phyloP scores from a whole-genome alignment of 2,113 vertebrate species.

The Oxyruncus cristatus region DNA sequence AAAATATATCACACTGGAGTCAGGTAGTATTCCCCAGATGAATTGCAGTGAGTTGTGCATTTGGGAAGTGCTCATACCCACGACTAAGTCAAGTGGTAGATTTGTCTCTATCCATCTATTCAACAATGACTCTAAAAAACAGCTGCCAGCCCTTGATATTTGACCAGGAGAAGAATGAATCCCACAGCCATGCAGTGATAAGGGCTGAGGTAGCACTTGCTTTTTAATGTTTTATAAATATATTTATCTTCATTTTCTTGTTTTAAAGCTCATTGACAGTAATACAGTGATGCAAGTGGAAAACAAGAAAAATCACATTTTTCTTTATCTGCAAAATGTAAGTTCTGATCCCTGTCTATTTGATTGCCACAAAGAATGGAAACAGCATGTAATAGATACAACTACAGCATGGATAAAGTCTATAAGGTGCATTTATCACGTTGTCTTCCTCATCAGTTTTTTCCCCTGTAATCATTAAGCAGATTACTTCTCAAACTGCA shows the following conservation, averaged over 20 bases:
- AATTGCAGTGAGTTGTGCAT: background rate
- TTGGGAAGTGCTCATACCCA: background rate
- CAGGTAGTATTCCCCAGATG: background rate
- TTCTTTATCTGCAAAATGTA: slow-evolving; percentile 61
- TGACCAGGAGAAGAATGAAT: background rate
- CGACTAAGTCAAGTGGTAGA: fast-evolving
- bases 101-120: background rate
- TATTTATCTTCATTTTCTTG: background rate
- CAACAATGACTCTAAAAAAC: background rate
- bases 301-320: slow-evolving; percentile 50
- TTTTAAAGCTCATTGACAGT: slow-evolving; percentile 39
- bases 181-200: background rate
- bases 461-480: background rate
- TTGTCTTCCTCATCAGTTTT: background rate
- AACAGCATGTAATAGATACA: background rate
- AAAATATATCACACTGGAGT: background rate
- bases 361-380: background rate
- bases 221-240: background rate
- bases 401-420: background rate
- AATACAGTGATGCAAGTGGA: slow-evolving; percentile 47
- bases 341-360: slow-evolving; percentile 17
- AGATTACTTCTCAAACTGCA: background rate
- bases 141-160: background rate
- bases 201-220: background rate
- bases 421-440: background rate